A percentile compares a stretch with the other conserved stretches of the same genome.
Conservation (phyloP, 2,888 invertebrate genomes). For the Crematogaster levior region DNA sequence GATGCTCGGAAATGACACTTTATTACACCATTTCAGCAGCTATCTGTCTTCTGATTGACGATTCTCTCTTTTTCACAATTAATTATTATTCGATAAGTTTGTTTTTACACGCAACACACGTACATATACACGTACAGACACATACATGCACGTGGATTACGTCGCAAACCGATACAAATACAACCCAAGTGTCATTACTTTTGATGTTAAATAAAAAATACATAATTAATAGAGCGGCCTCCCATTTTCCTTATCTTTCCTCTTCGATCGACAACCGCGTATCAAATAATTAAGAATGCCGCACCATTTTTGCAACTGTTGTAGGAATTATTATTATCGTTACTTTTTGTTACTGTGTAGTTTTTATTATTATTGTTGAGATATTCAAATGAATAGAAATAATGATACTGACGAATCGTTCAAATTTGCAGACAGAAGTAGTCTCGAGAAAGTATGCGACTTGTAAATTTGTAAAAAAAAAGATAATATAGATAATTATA, state of each 20-base stretch:
- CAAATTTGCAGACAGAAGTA: slow-evolving; percentile 5
- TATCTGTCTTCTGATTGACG: slow-evolving; percentile 81
- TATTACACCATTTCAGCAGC: slow-evolving; percentile 78
- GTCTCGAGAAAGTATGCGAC: slow-evolving; percentile 4
- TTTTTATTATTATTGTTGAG: slow-evolving; percentile 16
- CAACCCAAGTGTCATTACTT: slow-evolving; percentile 85
- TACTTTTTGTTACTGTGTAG: slow-evolving; percentile 14
- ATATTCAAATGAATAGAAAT: slow-evolving; percentile 17
- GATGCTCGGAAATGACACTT: slow-evolving; percentile 67
- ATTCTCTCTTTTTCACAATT: slow-evolving; percentile 81
- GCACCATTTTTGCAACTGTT: neutral
- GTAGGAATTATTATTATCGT: slow-evolving; percentile 18
- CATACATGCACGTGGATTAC: slow-evolving; percentile 43
- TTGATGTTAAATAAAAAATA: slow-evolving; percentile 86
- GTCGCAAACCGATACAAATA: slow-evolving; percentile 77
- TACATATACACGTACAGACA: slow-evolving; percentile 75
- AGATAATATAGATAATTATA: slow-evolving; percentile 21
- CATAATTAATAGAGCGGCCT: slow-evolving; percentile 80
- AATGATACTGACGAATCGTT: slow-evolving; percentile 5
- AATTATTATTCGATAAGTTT: slow-evolving; percentile 82
- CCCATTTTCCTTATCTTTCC: slow-evolving; percentile 63
- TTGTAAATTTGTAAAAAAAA: slow-evolving; percentile 29
- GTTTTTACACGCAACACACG: slow-evolving; percentile 81
- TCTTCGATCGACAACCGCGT: neutral
- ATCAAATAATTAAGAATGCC: neutral